Conservation (phyloP, 2,113 vertebrate species). For the Rhinopomastus cyanomelas region DNA sequence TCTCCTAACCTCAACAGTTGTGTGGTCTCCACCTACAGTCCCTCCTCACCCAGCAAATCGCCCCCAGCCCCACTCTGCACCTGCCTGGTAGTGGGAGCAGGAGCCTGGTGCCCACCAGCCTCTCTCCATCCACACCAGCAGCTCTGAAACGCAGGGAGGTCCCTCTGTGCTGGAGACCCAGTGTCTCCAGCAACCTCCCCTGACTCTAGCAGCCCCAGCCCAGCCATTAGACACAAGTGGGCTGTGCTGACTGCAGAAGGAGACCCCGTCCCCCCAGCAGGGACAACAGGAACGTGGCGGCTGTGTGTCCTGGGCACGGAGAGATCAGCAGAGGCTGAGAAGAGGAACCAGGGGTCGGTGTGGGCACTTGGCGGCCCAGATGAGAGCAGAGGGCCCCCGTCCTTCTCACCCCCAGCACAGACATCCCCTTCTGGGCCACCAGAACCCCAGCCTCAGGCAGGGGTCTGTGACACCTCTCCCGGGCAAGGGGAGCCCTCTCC, state of each 20-base stretch:
- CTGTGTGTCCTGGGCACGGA: neutral
- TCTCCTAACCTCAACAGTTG: no score
- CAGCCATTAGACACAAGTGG: rapidly evolving
- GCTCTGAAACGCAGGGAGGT: neutral
- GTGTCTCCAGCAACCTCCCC: no score
- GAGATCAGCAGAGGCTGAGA: neutral
- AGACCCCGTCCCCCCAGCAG: rapidly evolving
- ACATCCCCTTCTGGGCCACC: neutral
- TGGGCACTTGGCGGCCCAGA: neutral
- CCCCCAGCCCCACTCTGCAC: neutral
- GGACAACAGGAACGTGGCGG: rapidly evolving
- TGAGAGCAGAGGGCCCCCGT: neutral
- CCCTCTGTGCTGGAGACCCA: neutral
- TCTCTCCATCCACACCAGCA: rapidly evolving
- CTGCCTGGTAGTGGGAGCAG: neutral
- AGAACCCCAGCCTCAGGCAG: neutral
- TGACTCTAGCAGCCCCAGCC: neutral
- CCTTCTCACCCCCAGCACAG: neutral
- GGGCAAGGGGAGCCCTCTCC: neutral
- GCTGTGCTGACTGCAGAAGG: neutral
- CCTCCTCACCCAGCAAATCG: neutral
- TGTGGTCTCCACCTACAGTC: neutral
- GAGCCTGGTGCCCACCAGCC: neutral
- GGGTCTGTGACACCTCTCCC: neutral
- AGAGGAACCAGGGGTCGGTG: neutral